phyloP scores from a whole-genome alignment of 2,113 vertebrate species.

The Sula dactylatra region DNA sequence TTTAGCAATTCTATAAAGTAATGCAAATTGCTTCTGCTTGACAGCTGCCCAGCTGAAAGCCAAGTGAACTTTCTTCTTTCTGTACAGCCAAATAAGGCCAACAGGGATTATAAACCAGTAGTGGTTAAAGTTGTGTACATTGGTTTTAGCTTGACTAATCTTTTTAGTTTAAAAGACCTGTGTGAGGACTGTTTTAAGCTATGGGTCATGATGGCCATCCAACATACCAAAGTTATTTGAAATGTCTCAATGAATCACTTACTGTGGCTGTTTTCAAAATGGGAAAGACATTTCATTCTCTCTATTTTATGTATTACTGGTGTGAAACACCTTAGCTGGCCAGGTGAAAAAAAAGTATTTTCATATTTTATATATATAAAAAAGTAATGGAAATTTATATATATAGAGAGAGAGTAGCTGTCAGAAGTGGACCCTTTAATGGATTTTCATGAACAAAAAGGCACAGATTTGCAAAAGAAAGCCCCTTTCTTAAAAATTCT shows the following conservation, averaged over 20 bases:
- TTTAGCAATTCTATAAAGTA: not conserved
- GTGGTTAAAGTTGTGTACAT: not conserved
- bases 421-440: not conserved
- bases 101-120: not conserved
- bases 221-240: not conserved
- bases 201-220: not conserved
- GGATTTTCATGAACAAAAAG: not conserved
- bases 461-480: not conserved
- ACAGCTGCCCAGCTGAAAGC: not conserved
- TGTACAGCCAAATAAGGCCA: not conserved
- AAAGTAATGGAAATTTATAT: too few species aligned
- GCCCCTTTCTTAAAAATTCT: not conserved
- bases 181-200: not conserved
- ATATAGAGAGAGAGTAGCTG: not conserved
- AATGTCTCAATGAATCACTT: not conserved
- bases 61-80: not conserved
- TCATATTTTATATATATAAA: not conserved
- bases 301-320: not conserved
- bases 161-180: not conserved
- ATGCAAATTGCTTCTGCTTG: not conserved
- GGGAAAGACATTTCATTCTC: not conserved
- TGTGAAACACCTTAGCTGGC: not conserved
- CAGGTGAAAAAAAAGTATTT: not conserved
- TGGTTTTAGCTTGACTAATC: not conserved
- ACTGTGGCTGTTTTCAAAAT: not conserved